Evolutionary conservation across 2,797 vertebrate species (phyloP).

Genomic region (Diplodus puntazzo): DNA sequence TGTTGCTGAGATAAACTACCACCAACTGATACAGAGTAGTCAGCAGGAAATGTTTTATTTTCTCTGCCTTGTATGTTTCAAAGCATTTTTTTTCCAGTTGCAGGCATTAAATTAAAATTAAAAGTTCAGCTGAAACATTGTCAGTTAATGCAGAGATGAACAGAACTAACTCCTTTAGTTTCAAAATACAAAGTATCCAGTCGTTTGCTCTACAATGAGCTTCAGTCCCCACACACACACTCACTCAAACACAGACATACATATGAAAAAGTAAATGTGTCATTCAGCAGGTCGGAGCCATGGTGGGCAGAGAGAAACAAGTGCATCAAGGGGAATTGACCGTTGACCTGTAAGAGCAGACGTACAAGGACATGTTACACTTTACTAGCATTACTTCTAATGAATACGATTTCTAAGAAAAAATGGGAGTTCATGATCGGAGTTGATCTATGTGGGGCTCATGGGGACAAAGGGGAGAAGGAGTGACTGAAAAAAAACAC

Average conservation of each 20-base stretch:
- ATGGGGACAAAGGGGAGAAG: conserved; percentile 6
- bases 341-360: conserved; percentile 82
- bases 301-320: conserved; percentile 65
- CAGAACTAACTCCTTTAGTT: conserved; percentile 30
- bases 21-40: conserved; percentile 24
- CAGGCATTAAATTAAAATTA: not conserved
- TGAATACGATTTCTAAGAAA: not conserved
- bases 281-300: conserved; percentile 76
- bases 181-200: conserved; percentile 69
- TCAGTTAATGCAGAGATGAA: conserved; percentile 54
- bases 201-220: conserved; percentile 54
- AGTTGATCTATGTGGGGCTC: conserved; percentile 21
- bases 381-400: conserved; percentile 14
- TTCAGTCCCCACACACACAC: conserved; percentile 43
- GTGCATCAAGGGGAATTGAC: conserved; percentile 74
- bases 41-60: conserved; percentile 61
- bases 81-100: conserved; percentile 26
- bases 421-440: not conserved
- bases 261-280: conserved; percentile 66
- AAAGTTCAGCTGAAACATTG: conserved; percentile 40
- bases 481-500: conserved; percentile 9
- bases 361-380: conserved; percentile 59
- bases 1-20: conserved; percentile 21
- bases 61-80: conserved; percentile 19
- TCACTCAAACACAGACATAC: conserved; percentile 36